Percentiles rank a stretch among this genome's conserved stretches.
Evolutionary conservation across 2,888 invertebrate genomes (phyloP).

Genomic region (Drosophila setosimentum): DNA sequence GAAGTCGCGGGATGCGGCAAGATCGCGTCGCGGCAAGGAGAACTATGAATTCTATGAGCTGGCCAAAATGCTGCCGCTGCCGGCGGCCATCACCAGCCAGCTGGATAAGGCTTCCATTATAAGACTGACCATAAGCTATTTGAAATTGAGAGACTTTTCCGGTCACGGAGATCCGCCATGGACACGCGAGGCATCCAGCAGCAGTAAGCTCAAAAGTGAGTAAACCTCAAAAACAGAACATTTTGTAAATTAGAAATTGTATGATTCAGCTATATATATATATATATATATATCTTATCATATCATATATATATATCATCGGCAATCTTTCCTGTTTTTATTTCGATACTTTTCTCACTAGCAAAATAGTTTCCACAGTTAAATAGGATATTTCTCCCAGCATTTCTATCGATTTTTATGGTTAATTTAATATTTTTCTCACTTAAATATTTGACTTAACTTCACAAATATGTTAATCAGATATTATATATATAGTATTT

Average conservation of each 20-base stretch:
- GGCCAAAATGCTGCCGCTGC: constrained; percentile 96
- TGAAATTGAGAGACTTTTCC: constrained; percentile 97
- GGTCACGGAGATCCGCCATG: constrained; percentile 98
- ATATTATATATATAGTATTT: neutral
- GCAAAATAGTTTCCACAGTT: no score
- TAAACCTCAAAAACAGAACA: no score
- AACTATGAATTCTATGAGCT: constrained; percentile 98
- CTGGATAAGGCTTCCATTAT: constrained; percentile 98
- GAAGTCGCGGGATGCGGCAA: constrained; percentile 96
- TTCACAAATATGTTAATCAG: neutral
- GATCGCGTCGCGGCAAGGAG: constrained; percentile 96
- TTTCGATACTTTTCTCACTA: neutral
- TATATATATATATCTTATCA: neutral
- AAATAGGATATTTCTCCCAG: neutral
- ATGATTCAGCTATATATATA: neutral
- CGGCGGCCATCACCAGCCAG: constrained; percentile 96
- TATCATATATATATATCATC: neutral
- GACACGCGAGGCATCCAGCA: constrained; percentile 92
- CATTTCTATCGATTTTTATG: neutral
- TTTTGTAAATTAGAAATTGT: no score
- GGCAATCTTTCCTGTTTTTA: neutral
- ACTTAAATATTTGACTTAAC: neutral
- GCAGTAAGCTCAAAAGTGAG: constrained; percentile 94
- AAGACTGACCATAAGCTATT: constrained; percentile 97
- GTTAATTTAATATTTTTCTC: neutral